A percentile compares a stretch with the other conserved stretches of the same genome.
Conservation (phyloP, 1,140 invertebrate species). For the Papilio glaucus region DNA sequence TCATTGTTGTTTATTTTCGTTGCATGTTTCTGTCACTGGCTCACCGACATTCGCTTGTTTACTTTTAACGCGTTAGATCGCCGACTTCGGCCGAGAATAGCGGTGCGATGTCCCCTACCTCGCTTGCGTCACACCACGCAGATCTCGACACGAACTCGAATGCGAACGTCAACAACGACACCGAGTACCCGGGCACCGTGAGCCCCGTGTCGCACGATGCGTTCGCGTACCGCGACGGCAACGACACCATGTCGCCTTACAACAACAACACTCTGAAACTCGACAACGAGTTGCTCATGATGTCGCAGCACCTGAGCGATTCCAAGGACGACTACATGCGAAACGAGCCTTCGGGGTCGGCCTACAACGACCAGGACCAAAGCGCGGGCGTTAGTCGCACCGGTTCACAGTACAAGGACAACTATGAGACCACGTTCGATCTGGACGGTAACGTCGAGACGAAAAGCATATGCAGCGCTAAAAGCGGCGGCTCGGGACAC, state of each 20-base stretch:
- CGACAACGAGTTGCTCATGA: conserved; percentile 77
- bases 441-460: conserved; percentile 92
- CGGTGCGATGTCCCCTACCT: conserved; percentile 78
- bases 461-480: conserved; percentile 86
- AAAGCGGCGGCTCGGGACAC: conserved; percentile 87
- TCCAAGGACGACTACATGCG: conserved; percentile 73
- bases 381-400: conserved; percentile 53
- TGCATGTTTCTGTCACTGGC: conserved; percentile 78
- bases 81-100: conserved; percentile 70
- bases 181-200: conserved; percentile 67
- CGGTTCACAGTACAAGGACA: conserved; percentile 84
- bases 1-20: conserved; percentile 70
- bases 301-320: conserved; percentile 74
- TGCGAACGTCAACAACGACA: conserved; percentile 54
- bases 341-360: conserved; percentile 67
- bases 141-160: conserved; percentile 70
- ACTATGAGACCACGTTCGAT: conserved; percentile 93
- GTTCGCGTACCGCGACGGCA: conserved; percentile 64
- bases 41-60: conserved; percentile 78
- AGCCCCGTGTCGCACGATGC: conserved; percentile 74
- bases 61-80: conserved; percentile 70
- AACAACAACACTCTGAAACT: conserved; percentile 81
- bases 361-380: conserved; percentile 69
- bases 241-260: conserved; percentile 64
- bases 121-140: conserved; percentile 59